Base-by-base conservation (phyloP, 2,888 invertebrate genomes). In the Drosophila monieri region DNA sequence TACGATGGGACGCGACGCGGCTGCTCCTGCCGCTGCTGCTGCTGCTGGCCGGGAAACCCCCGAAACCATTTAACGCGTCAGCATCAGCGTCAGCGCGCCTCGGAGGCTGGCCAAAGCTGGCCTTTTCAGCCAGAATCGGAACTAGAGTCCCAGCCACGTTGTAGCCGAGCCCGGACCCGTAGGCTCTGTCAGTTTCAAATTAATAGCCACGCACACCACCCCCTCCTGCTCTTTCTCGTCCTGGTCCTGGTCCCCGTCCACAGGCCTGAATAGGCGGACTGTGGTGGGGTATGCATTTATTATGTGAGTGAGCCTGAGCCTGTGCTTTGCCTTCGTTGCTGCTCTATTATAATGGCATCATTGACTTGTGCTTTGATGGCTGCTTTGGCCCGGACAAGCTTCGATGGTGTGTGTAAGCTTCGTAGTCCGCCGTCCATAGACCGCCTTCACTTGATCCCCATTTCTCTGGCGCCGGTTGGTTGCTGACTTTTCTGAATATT, bases 11-110 rank as follows among this genome's bases (percentile, higher is more conserved):
- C 53, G 66, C 57, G 32, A 12, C 32, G 32, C 32, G 5, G 14
- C 6, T n/a, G n/a, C 14, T 65, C 55, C 66, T 62, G 39, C 61
- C 61, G 32, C 37, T 39, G 8, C 37, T 35, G 51, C 57, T 60
- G 57, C 74, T 59, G 68, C 44, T 78, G 78, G 76, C 69, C 73
- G 76, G 80, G 84, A 77, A 74, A 74, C 69, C 76, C 76, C 67
- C 12, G 72, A 64, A 70, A 81, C 70, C 77, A 83, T 84, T 84
- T 87, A 84, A 87, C 88, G 84, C 88, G 85, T 84, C 88, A 87
- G 80, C 84, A 61, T 68, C 71, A 84, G 76, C 83, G 21, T 43
- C 41, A 53, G 58, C 65, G 65, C 66, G 88, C 83, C 83, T 87
- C 77, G 41, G 56, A 58, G 86, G 62, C 86, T 76, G 78, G 80